Evolutionary conservation across 2,797 vertebrate species (phyloP), one percentile per base, ranked within the genome.

Genomic region (Myotis vivesi): DNA sequence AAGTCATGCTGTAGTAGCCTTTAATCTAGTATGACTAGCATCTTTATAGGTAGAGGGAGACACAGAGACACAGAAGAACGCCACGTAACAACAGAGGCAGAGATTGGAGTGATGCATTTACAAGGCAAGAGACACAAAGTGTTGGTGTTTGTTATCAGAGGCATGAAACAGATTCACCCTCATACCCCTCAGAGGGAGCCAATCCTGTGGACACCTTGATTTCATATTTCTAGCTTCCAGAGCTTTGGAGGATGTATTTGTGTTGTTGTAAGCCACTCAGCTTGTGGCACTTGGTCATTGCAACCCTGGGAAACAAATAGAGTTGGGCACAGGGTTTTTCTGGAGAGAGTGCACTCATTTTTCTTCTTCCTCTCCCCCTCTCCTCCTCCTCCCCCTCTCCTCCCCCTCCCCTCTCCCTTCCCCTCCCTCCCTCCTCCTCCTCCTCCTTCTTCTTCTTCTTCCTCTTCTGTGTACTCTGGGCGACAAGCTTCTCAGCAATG

Each of bases 361-460:
- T 28, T 57, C 55, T 59, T 11, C 55, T 23, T 23, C 20, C 23
- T 6, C 55, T 11, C 19, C 8, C 1, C 51, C 20, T 7, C 51
- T 4, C 2, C 51, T 53, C 4, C 19, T 2, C 16, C 53, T 22
- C 1, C 6, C 22, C 2, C 53, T 8, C 5, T 4, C 19, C 8
- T 4, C 19, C 8, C 1, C 51, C 20, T 7, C 51, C 8, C 2
- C 51, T 53, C 4, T 6, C 7, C 16, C 53, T 22, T 3, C 6
- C 22, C 2, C 53, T 8, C 5, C 20, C 8, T 2, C 2, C 4
- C 57, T 28, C 1, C 5, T 28, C 0, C 25, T 59, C 1, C 57
- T 28, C 0, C 57, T 28, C 0, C 57, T 57, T 0, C 22, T 57
- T 8, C 19, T 20, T 62, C 57, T 30, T 62, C 57, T 30, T 30